Percentiles rank a stretch among this genome's conserved stretches.
Evolutionary conservation across 1,140 invertebrate species (phyloP).

Genomic region (Yoshiicerus persimilis): DNA sequence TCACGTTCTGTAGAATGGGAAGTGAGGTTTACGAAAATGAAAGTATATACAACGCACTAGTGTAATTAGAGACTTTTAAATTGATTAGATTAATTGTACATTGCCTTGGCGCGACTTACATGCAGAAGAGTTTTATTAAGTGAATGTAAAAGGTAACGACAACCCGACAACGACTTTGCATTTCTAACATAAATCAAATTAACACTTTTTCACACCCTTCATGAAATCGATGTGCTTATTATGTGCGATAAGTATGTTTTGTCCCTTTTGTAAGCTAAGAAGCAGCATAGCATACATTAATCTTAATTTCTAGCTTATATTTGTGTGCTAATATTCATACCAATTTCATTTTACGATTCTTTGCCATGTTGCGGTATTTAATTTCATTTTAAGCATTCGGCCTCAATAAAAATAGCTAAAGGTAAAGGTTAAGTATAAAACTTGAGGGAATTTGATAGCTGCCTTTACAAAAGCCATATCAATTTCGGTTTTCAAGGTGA

Average conservation of each 20-base stretch:
- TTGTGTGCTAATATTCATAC: neutral
- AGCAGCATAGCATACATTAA: neutral
- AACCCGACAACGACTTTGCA: neutral
- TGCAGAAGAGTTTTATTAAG: neutral
- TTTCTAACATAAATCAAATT: neutral
- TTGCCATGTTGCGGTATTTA: neutral
- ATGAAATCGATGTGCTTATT: neutral
- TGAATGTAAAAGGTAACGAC: neutral
- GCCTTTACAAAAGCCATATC: neutral
- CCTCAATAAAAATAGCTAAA: neutral
- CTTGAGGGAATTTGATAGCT: neutral
- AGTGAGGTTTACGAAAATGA: neutral
- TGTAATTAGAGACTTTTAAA: neutral
- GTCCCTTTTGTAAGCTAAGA: neutral
- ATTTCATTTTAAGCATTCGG: neutral
- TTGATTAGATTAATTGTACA: neutral
- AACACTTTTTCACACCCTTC: constrained; percentile 16
- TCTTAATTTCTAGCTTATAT: neutral
- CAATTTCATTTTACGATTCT: neutral
- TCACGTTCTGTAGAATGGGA: neutral
- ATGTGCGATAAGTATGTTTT: neutral
- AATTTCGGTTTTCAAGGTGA: neutral
- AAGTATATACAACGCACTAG: neutral
- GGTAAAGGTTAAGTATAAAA: neutral
- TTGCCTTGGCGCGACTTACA: neutral